Base-by-base conservation (phyloP, 2,113 vertebrate species). In the Atractosteus spatula region DNA sequence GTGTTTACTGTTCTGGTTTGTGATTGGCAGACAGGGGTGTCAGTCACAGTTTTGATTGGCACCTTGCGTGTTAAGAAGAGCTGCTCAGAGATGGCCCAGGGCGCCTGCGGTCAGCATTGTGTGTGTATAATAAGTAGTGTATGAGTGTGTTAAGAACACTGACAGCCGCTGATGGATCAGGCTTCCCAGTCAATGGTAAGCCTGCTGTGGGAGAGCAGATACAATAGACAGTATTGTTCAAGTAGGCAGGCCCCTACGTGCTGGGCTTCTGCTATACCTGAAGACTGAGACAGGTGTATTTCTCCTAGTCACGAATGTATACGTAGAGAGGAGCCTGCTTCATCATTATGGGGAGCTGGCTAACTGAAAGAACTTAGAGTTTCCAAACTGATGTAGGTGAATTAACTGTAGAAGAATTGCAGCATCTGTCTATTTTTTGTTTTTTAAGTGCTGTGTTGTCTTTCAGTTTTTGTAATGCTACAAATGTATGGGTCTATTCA, bases 221-320 rank as follows among this genome's bases (percentile, higher is more conserved):
- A 94, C 93, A 95, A 95, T 94, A 89, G 86, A 72, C 79, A 79
- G 81, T 90, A 94, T 95, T 95, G 94, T 95, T 88, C 84, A 71
- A 13, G 62, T 41, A 82, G 90, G 85, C 94, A 94, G 89, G 94
- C 86, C 92, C 79, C 85, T 89, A 93, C 94, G 83, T 94, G 94
- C 11, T 74, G 74, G 62, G 56, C 67, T 57, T 61, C 80, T 81
- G 79, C 75, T 81, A 81, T 91, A 91, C 92, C 91, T 93, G 89
- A 82, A 66, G 85, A 82, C 88, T 77, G 85, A 92, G 91, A 94
- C 94, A 96, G 94, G 94, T 95, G 94, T 91, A 94, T 92, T 91
- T 84, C 82, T 83, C 77, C 87, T 89, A 87, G 80, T 91, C 91
- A 90, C 91, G 92, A 90, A 86, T 77, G 91, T 74, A 59, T 11